phyloP scores from a whole-genome alignment of 2,888 invertebrate species.

The Adineta ricciae region DNA sequence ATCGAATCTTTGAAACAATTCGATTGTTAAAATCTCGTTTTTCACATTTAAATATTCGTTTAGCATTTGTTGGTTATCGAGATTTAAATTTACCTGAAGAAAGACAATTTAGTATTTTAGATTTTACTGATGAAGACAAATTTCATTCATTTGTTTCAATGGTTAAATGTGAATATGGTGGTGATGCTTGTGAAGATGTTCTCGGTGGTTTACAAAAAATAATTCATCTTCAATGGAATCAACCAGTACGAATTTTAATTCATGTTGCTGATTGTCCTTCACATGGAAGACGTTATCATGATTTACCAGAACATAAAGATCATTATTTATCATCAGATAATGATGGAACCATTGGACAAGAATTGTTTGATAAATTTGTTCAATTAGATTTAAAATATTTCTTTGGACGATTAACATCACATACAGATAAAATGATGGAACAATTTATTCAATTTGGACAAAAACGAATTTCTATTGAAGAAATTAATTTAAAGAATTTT shows the following conservation, averaged over 20 bases:
- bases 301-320: background rate
- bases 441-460: no score
- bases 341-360: no score
- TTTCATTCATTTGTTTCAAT: background rate
- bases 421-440: no score
- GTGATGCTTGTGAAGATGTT: background rate
- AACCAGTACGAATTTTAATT: constrained; percentile 15
- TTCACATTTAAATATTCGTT: background rate
- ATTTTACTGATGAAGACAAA: background rate
- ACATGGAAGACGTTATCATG: constrained; percentile 24
- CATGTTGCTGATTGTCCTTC: constrained; percentile 25
- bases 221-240: background rate
- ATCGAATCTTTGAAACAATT: background rate
- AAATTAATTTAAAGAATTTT: no score
- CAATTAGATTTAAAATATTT: no score
- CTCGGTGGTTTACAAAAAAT: background rate
- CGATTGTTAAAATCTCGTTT: background rate
- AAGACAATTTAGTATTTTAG: background rate
- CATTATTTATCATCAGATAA: no score
- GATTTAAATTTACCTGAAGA: background rate
- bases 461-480: no score
- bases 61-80: background rate
- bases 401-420: no score
- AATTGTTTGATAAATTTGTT: no score
- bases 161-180: background rate